Percentiles rank a stretch among this genome's conserved stretches.
Evolutionary conservation across 2,888 invertebrate species (phyloP).

Genomic region (Dolichopus griseipennis): DNA sequence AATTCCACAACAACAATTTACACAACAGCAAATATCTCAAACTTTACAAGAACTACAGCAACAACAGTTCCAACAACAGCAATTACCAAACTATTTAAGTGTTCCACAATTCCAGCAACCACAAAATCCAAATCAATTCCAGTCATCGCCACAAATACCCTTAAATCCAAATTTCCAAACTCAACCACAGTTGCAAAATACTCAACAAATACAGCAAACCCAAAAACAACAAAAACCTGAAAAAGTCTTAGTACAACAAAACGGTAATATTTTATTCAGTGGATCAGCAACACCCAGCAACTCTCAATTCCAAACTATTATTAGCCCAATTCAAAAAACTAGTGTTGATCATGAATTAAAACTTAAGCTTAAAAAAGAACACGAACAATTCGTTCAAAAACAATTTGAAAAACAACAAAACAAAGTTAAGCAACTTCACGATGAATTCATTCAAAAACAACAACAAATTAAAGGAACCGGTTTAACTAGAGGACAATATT

Average conservation of each 20-base stretch:
- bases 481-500: slow-evolving; percentile 12
- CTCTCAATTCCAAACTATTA: slow-evolving; percentile 37
- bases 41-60: slow-evolving; percentile 19
- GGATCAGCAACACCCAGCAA: slow-evolving; percentile 34
- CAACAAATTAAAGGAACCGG: slow-evolving; percentile 49
- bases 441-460: slow-evolving; percentile 61
- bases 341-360: slow-evolving; percentile 56
- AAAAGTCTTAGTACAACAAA: slow-evolving; percentile 22
- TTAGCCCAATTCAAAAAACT: slow-evolving; percentile 9
- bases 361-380: slow-evolving; percentile 63
- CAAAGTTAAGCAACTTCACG: slow-evolving; percentile 63
- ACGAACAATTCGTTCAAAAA: slow-evolving; percentile 67
- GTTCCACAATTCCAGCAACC: background rate
- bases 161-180: background rate
- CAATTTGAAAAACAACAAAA: slow-evolving; percentile 71
- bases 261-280: slow-evolving; percentile 12
- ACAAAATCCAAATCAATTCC: background rate
- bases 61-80: slow-evolving; percentile 15
- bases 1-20: slow-evolving; percentile 5
- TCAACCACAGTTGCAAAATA: background rate
- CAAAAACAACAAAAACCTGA: background rate
- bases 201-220: background rate
- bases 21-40: slow-evolving; percentile 2
- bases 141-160: background rate
- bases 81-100: slow-evolving; percentile 13